Conservation (phyloP, 2,797 vertebrate species). For the Poeciliopsis presidionis region DNA sequence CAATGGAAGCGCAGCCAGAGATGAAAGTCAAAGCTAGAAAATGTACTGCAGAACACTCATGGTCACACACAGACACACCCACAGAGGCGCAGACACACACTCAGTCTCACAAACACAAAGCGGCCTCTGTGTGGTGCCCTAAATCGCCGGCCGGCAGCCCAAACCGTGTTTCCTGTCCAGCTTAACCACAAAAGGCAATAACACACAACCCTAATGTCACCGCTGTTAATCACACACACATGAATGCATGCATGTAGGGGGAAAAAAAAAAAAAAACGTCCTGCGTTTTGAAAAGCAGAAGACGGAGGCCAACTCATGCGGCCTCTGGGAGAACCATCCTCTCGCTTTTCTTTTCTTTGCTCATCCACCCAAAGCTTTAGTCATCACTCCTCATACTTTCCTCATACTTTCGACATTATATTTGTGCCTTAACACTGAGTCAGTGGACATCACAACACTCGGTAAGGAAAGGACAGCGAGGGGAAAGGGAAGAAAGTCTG, state of each 20-base stretch:
- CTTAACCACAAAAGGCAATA: slow-evolving; percentile 78
- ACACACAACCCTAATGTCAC: slow-evolving; percentile 71
- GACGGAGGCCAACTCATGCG: slow-evolving; percentile 48
- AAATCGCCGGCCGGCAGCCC: slow-evolving; percentile 73
- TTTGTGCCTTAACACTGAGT: slow-evolving; percentile 68
- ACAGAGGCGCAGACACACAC: slow-evolving; percentile 36
- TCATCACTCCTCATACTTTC: slow-evolving; percentile 73
- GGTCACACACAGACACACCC: slow-evolving; percentile 42
- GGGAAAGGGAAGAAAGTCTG: slow-evolving; percentile 14
- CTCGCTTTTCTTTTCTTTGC: slow-evolving; percentile 31
- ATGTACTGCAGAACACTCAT: slow-evolving; percentile 44
- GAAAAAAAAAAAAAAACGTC: slow-evolving; percentile 43
- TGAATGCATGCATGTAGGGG: slow-evolving; percentile 21
- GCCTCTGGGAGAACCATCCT: slow-evolving; percentile 62
- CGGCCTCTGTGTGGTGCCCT: slow-evolving; percentile 79
- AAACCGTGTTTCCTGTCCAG: slow-evolving; percentile 77
- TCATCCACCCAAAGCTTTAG: slow-evolving; percentile 72
- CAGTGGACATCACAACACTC: slow-evolving; percentile 54
- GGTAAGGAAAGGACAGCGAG: slow-evolving; percentile 6
- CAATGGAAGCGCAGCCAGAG: neutral
- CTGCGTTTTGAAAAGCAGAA: slow-evolving; percentile 29
- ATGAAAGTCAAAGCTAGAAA: slow-evolving; percentile 4
- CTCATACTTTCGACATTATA: slow-evolving; percentile 71
- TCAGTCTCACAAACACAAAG: slow-evolving; percentile 75
- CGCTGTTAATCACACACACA: slow-evolving; percentile 63